Base-by-base conservation (phyloP, 2,888 invertebrate genomes). In the Merodon equestris region DNA sequence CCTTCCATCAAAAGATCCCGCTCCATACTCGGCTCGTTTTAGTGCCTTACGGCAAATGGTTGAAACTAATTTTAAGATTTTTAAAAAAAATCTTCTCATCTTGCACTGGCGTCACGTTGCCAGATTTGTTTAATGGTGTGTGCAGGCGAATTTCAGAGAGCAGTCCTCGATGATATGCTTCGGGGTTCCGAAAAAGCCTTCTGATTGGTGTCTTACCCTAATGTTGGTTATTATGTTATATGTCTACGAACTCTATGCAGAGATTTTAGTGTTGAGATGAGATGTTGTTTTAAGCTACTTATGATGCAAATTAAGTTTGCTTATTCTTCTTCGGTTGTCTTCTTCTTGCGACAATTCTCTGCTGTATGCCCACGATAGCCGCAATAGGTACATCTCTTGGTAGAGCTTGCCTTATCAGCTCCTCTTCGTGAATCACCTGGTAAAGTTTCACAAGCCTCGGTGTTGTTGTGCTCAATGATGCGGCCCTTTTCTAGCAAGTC, bases 311-410 rank as follows among this genome's bases (percentile, higher is more conserved):
- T 42, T 13, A 42, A 42, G 7, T 27, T 14, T 14, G 14, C 53
- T 57, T 57, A 44, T 12, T 57, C 19, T 1, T 57, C 51, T 42
- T 27, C 63, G 34, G 12, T 7, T 1, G 60, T 7, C 40, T 53
- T 70, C 47, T 70, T 70, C 71, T 86, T 87, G 70, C 87, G 87
- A 51, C 87, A 87, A 47, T 83, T 68, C 9, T 85, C 85, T 58
- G 61, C 70, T 5, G 85, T 86, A 72, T 87, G 87, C 1, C 87
- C 87, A 3, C 87, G 84, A 83, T 83, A 87, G 76, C 85, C 86
- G 83, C 87, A 71, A 13, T 71, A n/a, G 14, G 63, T 61, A 56
- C 63, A 71, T 34, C 61, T 53, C 1, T 53, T 58, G 12, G 9
- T 19, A 15, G 53, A 13, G 13, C 45, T 57, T 5, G n/a, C 13